Percentiles rank a stretch among this genome's conserved stretches.
Evolutionary conservation across 2,888 invertebrate genomes (phyloP).

Genomic region (Tenthredo livida): DNA sequence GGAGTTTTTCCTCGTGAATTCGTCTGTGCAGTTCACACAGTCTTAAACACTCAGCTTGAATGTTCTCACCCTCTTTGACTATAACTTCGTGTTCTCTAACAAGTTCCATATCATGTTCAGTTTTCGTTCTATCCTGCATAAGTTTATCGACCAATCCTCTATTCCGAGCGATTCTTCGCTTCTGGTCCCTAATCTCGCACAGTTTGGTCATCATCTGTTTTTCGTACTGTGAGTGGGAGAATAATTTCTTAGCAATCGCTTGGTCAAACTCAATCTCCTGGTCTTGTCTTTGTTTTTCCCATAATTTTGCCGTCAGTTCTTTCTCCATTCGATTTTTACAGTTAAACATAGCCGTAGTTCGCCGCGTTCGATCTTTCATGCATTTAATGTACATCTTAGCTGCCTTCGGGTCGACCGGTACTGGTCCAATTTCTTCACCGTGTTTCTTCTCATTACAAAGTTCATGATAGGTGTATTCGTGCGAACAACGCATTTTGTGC

Average conservation of each 20-base stretch:
- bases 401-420: constrained; percentile 57
- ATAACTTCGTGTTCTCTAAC: constrained; percentile 74
- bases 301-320: constrained; percentile 79
- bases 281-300: constrained; percentile 80
- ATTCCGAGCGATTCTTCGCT: constrained; percentile 80
- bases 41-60: constrained; percentile 63
- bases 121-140: constrained; percentile 79
- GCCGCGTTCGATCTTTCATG: constrained; percentile 78
- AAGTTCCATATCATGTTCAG: constrained; percentile 77
- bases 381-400: constrained; percentile 79
- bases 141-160: constrained; percentile 80
- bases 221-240: constrained; percentile 84
- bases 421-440: constrained; percentile 72
- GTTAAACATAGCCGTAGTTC: constrained; percentile 77
- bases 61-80: constrained; percentile 60
- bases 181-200: constrained; percentile 82
- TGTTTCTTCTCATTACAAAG: constrained; percentile 73
- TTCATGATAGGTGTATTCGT: constrained; percentile 47
- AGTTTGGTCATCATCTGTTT: constrained; percentile 84
- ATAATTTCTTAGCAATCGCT: constrained; percentile 80
- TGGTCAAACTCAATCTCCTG: constrained; percentile 80
- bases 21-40: constrained; percentile 79
- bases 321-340: constrained; percentile 80
- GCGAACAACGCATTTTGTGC: constrained; percentile 55
- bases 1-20: constrained; percentile 78